Percentiles rank a stretch among this genome's conserved stretches.
These are phyloP conservation scores for Sardinella longiceps DNA, from an alignment of 2,797 vertebrate species.

Conservation along the genomic window DNA sequence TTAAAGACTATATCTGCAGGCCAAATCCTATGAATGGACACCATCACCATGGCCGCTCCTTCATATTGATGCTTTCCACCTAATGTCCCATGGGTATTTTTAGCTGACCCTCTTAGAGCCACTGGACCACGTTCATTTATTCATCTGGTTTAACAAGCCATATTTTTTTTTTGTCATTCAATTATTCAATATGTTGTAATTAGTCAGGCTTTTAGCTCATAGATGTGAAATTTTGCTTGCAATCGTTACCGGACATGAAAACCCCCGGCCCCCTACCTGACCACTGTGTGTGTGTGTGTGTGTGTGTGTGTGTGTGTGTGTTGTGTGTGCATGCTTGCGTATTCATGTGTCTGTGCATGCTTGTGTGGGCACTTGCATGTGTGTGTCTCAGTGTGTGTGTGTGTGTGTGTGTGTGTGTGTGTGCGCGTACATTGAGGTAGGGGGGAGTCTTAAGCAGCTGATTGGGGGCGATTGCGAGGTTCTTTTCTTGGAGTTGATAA, in stretches of 20 bases:
- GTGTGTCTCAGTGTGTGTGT: background rate
- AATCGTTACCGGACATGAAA: conserved; percentile 16
- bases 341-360: background rate
- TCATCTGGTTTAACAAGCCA: conserved; percentile 11
- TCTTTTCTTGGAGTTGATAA: conserved; percentile 41
- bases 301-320: background rate
- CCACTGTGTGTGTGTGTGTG: background rate
- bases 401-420: background rate
- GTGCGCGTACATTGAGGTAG: background rate
- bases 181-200: conserved; percentile 19
- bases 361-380: background rate
- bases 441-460: background rate
- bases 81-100: conserved; percentile 32
- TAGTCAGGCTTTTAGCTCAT: conserved; percentile 4
- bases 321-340: no score
- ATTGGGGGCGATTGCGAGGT: conserved; percentile 16
- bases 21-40: background rate
- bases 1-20: conserved; percentile 31
- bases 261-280: background rate
- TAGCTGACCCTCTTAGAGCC: conserved; percentile 40
- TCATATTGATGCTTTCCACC: conserved; percentile 17
- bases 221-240: background rate
- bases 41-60: background rate
- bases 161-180: conserved; percentile 8
- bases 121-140: background rate